A percentile compares a stretch with the other conserved stretches of the same genome.
Evolutionary conservation across 2,888 invertebrate species (phyloP).

Genomic region (Parascotia fuliginaria): DNA sequence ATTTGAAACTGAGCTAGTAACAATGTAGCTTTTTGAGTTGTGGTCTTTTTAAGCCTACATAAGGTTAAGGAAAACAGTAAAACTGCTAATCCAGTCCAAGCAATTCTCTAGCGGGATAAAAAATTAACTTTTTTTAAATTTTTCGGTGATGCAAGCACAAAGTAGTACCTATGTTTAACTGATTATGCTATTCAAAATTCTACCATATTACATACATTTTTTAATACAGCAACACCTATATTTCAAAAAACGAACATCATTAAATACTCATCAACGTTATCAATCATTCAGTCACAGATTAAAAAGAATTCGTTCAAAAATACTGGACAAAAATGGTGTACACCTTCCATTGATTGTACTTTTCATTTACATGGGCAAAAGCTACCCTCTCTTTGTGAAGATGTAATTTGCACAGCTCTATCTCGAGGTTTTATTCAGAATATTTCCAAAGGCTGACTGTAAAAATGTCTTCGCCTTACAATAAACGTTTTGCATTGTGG

Average conservation of each 20-base stretch:
- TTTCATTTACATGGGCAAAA: constrained; percentile 44
- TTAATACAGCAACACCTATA: background rate
- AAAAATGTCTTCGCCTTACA: constrained; percentile 8
- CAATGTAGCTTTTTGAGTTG: no score
- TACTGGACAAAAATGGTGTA: background rate
- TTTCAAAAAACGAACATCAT: constrained; percentile 10
- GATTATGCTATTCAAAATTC: no score
- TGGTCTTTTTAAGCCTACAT: no score
- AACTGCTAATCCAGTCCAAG: no score
- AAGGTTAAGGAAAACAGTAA: no score
- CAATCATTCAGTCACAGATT: constrained; percentile 13
- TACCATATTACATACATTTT: background rate
- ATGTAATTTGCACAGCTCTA: constrained; percentile 26
- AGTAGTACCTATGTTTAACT: no score
- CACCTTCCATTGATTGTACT: constrained; percentile 34
- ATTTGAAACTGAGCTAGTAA: no score
- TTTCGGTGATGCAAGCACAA: no score
- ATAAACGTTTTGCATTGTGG: background rate
- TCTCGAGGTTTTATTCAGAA: constrained; percentile 12
- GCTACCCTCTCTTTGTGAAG: constrained; percentile 20
- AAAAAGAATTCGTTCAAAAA: constrained; percentile 12
- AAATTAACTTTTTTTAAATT: no score
- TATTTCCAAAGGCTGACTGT: constrained; percentile 6
- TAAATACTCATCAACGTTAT: constrained; percentile 14
- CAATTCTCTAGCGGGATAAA: no score